Evolutionary conservation across 2,888 invertebrate genomes (phyloP).

Genomic region (Hyalella azteca): DNA sequence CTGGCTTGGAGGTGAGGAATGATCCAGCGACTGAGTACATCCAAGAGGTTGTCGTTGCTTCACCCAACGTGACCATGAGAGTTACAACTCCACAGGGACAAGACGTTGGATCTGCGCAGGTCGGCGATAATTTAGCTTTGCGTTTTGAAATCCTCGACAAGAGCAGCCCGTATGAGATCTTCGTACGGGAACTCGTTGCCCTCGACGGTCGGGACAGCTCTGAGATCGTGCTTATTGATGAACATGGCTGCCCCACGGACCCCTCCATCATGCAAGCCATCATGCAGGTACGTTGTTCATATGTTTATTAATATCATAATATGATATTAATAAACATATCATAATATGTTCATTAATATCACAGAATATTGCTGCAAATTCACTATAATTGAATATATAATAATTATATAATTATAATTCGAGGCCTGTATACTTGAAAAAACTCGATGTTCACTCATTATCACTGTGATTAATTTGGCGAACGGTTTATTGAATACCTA

Average conservation of each 20-base stretch:
- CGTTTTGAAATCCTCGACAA: slow-evolving; percentile 64
- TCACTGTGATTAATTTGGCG: no score
- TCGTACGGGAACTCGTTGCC: slow-evolving; percentile 65
- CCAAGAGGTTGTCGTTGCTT: slow-evolving; percentile 64
- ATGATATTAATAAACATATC: no score
- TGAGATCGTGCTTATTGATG: slow-evolving; percentile 65
- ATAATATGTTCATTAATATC: no score
- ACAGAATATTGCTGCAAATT: no score
- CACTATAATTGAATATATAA: no score
- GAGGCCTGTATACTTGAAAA: no score
- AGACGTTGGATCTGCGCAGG: slow-evolving; percentile 64
- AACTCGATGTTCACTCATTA: no score
- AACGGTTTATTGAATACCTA: no score
- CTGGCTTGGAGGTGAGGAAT: slow-evolving; percentile 63
- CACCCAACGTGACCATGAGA: slow-evolving; percentile 66
- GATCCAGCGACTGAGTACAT: slow-evolving; percentile 61
- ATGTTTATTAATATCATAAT: no score
- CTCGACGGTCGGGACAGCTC: slow-evolving; percentile 64
- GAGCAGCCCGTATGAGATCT: slow-evolving; percentile 65
- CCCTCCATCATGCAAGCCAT: slow-evolving; percentile 64
- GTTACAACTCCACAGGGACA: slow-evolving; percentile 64
- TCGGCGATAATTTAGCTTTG: slow-evolving; percentile 65
- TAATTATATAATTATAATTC: no score
- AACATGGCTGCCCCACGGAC: slow-evolving; percentile 64
- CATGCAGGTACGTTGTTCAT: slow-evolving; percentile 46